A percentile compares a stretch with the other conserved stretches of the same genome.
Evolutionary conservation across 1,140 invertebrate species (phyloP).

Genomic region (Pseudomyrmex flavicornis): DNA sequence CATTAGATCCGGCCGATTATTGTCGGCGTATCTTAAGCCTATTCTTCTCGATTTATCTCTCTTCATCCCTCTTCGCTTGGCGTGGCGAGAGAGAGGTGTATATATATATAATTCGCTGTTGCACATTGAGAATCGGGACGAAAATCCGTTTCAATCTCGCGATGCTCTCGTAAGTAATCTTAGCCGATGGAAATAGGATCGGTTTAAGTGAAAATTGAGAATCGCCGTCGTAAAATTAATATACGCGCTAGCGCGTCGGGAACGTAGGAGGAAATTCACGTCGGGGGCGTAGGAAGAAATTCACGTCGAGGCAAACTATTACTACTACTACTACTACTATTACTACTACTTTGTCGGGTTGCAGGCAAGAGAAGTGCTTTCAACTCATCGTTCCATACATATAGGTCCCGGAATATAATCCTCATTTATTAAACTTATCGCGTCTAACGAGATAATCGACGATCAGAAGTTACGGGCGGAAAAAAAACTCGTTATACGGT

Average conservation of each 20-base stretch:
- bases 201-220: constrained; percentile 48
- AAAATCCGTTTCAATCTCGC: constrained; percentile 23
- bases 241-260: background rate
- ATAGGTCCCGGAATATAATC: constrained; percentile 4
- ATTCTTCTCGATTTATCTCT: constrained; percentile 32
- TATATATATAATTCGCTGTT: background rate
- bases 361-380: background rate
- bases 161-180: constrained; percentile 16
- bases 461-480: constrained; percentile 10
- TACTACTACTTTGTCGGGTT: constrained; percentile 22
- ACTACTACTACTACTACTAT: background rate
- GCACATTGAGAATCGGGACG: background rate
- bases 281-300: background rate
- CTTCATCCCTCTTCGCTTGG: background rate
- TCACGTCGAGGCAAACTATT: constrained; percentile 15
- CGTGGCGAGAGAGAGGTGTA: background rate
- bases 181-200: constrained; percentile 36
- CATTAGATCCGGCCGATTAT: constrained; percentile 44
- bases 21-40: constrained; percentile 4
- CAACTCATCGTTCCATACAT: background rate
- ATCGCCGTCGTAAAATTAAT: constrained; percentile 45
- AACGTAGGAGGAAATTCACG: background rate
- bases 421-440: constrained; percentile 47
- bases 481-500: background rate
- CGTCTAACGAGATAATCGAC: constrained; percentile 43